Percentiles rank a stretch among this genome's conserved stretches.
These are phyloP conservation scores for Alces alces DNA, from an alignment of 2,113 vertebrate species.

Conservation along the genomic window DNA sequence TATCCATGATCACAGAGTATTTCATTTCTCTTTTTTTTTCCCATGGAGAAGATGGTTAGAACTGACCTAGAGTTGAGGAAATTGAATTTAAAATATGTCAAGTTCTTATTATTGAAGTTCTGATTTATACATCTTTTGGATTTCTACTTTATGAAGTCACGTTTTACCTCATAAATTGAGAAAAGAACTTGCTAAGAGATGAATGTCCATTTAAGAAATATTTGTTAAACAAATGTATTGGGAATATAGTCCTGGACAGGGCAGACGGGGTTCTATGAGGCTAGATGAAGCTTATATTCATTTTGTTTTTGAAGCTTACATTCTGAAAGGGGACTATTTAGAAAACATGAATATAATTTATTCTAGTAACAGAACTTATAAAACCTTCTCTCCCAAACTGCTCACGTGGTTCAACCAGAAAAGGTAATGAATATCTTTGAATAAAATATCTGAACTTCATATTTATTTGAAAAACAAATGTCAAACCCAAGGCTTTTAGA, in stretches of 20 bases:
- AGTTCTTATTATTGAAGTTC: background rate
- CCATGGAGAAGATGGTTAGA: background rate
- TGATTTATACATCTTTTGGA: background rate
- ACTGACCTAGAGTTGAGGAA: background rate
- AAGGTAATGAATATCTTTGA: background rate
- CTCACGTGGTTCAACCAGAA: background rate
- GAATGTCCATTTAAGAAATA: constrained; percentile 6
- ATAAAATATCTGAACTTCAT: background rate
- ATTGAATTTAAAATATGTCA: constrained; percentile 16
- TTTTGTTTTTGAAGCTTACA: background rate
- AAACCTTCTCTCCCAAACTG: background rate
- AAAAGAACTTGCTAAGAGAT: constrained; percentile 2
- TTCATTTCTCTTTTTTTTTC: background rate
- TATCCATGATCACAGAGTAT: background rate
- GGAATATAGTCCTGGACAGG: background rate
- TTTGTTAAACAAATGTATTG: background rate
- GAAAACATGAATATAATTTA: background rate
- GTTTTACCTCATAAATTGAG: background rate
- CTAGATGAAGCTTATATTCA: background rate
- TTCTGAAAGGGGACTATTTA: background rate
- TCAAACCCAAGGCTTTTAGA: background rate
- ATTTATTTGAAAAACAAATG: constrained; percentile 12
- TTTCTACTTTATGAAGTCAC: constrained; percentile 5
- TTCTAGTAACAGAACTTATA: background rate
- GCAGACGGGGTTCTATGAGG: background rate